Conservation (phyloP, 2,113 vertebrate genomes). For the Prunella himalayana region DNA sequence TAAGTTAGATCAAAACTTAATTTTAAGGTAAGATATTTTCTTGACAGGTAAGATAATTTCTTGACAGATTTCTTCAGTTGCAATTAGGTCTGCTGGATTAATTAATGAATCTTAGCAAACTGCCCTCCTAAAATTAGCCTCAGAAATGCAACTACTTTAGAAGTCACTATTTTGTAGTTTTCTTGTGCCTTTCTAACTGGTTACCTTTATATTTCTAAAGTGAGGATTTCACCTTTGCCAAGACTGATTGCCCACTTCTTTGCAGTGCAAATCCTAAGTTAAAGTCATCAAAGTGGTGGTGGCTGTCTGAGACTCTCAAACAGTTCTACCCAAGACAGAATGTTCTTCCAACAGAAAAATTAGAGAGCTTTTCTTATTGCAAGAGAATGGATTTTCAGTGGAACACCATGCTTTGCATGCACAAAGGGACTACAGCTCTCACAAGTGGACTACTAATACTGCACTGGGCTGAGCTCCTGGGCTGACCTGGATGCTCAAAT, state of each 20-base stretch:
- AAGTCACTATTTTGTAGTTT: not conserved
- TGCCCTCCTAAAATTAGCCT: not conserved
- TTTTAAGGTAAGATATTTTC: not conserved
- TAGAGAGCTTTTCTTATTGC: not conserved
- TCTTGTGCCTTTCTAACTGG: not conserved
- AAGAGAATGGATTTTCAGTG: not conserved
- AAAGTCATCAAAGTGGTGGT: not conserved
- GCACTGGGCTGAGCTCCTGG: rapidly evolving
- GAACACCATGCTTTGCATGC: not conserved
- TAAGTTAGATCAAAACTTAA: not conserved
- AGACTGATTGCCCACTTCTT: not conserved
- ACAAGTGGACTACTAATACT: not conserved
- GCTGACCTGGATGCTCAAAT: not conserved
- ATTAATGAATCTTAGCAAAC: not conserved
- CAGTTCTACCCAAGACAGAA: not conserved
- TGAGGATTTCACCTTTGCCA: not conserved
- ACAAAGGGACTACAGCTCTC: not conserved
- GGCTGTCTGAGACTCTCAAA: not conserved
- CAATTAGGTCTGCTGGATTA: not conserved
- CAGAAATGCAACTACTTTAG: not conserved
- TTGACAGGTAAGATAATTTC: not conserved
- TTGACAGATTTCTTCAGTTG: not conserved
- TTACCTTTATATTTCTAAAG: not conserved
- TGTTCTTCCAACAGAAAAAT: not conserved
- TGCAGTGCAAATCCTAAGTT: not conserved